phyloP scores from a whole-genome alignment of 2,113 vertebrate genomes.

The Eulacestoma nigropectus region DNA sequence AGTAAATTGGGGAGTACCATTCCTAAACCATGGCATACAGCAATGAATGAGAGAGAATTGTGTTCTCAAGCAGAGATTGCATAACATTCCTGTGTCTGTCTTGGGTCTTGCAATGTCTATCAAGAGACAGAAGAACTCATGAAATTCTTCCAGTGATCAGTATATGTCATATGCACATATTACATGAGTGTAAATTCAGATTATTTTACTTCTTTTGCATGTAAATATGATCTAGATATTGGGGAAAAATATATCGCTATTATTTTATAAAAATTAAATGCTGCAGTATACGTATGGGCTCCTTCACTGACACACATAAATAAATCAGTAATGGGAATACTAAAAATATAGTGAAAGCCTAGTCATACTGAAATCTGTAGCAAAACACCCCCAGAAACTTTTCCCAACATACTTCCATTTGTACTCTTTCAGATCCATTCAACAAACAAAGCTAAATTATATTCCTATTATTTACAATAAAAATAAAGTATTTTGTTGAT shows the following conservation, averaged over 20 bases:
- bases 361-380: not conserved
- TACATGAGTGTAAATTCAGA: not conserved
- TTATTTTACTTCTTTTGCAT: not conserved
- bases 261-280: not conserved
- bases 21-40: not conserved
- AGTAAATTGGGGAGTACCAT: not conserved
- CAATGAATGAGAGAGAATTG: not conserved
- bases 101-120: not conserved
- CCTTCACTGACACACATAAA: not conserved
- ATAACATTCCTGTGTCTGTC: not conserved
- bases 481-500: not conserved
- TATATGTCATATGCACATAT: not conserved
- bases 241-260: not conserved
- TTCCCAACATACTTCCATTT: not conserved
- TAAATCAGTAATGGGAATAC: not conserved
- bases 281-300: not conserved
- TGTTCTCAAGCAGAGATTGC: not conserved
- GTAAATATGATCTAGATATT: not conserved
- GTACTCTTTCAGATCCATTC: not conserved
- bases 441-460: not conserved
- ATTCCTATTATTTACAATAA: not conserved
- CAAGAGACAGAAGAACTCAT: not conserved
- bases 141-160: not conserved
- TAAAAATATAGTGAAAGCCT: not conserved
- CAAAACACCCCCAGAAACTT: not conserved